Evolutionary conservation across 2,888 invertebrate species (phyloP).

Genomic region (Ischnus inquisitorius): DNA sequence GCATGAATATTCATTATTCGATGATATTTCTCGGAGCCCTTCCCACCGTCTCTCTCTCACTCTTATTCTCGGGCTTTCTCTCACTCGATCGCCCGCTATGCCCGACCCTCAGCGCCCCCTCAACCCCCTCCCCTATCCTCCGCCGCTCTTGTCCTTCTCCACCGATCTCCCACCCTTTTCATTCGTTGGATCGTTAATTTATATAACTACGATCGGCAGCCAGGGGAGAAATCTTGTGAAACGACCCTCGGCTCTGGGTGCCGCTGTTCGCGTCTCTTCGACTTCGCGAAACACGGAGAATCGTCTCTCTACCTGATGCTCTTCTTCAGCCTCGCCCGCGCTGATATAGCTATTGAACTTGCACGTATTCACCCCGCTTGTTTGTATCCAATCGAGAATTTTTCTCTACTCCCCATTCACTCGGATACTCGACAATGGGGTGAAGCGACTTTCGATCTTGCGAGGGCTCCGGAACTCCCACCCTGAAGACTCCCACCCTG

Average conservation of each 20-base stretch:
- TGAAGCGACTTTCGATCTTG: constrained; percentile 28
- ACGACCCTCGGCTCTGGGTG: constrained; percentile 54
- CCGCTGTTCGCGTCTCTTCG: constrained; percentile 30
- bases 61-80: constrained; percentile 38
- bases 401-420: constrained; percentile 28
- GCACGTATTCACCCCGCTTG: constrained; percentile 45
- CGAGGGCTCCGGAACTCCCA: background rate
- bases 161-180: constrained; percentile 65
- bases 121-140: constrained; percentile 28
- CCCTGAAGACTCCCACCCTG: too few relatives aligned
- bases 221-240: constrained; percentile 58
- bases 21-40: constrained; percentile 83
- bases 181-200: constrained; percentile 82
- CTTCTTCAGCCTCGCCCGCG: constrained; percentile 16
- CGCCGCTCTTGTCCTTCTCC: constrained; percentile 44
- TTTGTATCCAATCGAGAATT: constrained; percentile 49
- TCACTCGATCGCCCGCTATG: constrained; percentile 50
- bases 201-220: constrained; percentile 82
- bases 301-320: constrained; percentile 56
- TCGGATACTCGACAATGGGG: constrained; percentile 24
- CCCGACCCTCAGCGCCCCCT: constrained; percentile 34
- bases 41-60: constrained; percentile 60
- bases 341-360: constrained; percentile 43
- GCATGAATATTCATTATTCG: constrained; percentile 85
- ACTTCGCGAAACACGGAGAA: constrained; percentile 45